These are phyloP conservation scores for Endomychus coccineus DNA, from an alignment of 2,888 invertebrate species.

Conservation along the genomic window DNA sequence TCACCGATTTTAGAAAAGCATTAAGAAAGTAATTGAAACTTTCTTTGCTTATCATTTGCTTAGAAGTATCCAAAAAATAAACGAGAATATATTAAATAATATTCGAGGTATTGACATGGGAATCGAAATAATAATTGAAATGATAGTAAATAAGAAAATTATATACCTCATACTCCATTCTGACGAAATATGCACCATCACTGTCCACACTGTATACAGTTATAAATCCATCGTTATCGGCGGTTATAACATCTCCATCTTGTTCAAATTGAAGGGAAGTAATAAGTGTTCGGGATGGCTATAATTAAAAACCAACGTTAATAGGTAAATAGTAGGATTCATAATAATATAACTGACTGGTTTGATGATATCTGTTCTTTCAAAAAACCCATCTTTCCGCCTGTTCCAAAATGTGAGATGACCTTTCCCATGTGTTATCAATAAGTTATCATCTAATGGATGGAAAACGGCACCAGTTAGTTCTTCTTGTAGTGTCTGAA, in stretches of 20 bases:
- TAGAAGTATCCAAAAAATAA: too few relatives aligned
- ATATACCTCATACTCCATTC: conserved; percentile 74
- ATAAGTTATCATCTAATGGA: conserved; percentile 81
- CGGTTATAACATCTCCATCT: conserved; percentile 87
- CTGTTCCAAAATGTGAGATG: conserved; percentile 91
- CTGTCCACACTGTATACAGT: conserved; percentile 85
- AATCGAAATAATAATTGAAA: too few relatives aligned
- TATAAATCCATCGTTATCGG: conserved; percentile 86
- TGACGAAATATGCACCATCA: conserved; percentile 81
- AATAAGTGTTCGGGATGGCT: conserved; percentile 77
- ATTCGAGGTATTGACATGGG: too few relatives aligned
- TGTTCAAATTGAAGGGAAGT: conserved; percentile 85
- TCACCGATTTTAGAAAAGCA: too few relatives aligned
- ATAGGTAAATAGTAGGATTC: too few relatives aligned
- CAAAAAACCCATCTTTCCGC: conserved; percentile 84
- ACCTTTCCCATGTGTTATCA: conserved; percentile 86
- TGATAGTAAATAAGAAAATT: too few relatives aligned
- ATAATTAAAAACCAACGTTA: conserved; percentile 25
- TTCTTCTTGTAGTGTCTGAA: conserved; percentile 62
- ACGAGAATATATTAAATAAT: too few relatives aligned
- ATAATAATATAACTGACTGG: conserved; percentile 49
- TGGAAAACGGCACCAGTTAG: conserved; percentile 85
- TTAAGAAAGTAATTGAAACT: too few relatives aligned
- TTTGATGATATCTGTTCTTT: conserved; percentile 81
- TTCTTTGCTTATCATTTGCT: too few relatives aligned